phyloP scores from a whole-genome alignment of 2,113 vertebrate genomes.

The Microtus pennsylvanicus region DNA sequence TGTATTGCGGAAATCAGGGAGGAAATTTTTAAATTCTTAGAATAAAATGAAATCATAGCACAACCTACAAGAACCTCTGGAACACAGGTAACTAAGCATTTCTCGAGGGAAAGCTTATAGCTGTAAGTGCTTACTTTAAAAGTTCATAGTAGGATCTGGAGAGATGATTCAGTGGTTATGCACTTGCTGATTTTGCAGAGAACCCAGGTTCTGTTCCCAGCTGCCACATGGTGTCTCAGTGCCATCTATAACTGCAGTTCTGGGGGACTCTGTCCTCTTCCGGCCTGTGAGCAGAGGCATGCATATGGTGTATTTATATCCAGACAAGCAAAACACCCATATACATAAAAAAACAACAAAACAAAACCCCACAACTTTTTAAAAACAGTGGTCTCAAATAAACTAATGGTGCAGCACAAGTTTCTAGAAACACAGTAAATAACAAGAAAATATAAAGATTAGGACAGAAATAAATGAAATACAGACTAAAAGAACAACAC shows the following conservation, averaged over 20 bases:
- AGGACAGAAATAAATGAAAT: background rate
- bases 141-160: background rate
- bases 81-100: background rate
- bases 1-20: background rate
- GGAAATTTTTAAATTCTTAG: background rate
- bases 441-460: background rate
- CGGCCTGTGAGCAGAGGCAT: background rate
- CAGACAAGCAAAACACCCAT: background rate
- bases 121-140: background rate
- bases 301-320: background rate
- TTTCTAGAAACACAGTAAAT: background rate
- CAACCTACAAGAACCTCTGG: background rate
- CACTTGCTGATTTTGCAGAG: background rate
- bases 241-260: background rate
- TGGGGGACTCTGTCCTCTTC: background rate
- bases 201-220: background rate
- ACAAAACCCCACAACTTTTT: background rate
- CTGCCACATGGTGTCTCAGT: too few species aligned
- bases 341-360: background rate
- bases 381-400: background rate
- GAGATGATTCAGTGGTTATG: background rate
- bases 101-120: background rate
- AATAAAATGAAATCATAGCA: background rate
- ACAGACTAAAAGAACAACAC: background rate
- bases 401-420: background rate